These are phyloP conservation scores for Gnatocerus cornutus DNA, from an alignment of 2,888 invertebrate genomes.

Conservation along the genomic window DNA sequence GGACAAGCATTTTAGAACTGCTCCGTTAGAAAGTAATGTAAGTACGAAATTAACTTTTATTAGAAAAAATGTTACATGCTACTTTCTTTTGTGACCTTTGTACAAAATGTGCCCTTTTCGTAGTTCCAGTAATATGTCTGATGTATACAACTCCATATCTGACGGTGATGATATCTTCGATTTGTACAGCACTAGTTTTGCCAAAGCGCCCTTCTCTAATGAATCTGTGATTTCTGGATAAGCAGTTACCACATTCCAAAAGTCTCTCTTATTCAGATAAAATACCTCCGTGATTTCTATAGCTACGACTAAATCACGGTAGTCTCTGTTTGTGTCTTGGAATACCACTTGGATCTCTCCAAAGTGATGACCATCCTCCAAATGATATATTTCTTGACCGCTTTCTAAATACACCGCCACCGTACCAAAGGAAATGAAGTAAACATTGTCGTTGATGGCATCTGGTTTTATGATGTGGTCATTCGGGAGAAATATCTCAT, in stretches of 20 bases:
- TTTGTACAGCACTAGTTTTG: background rate
- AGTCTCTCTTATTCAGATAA: conserved; percentile 58
- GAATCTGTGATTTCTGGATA: conserved; percentile 66
- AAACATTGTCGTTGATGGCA: conserved; percentile 70
- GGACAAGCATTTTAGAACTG: conserved; percentile 92
- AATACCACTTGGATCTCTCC: conserved; percentile 66
- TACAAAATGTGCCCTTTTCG: conserved; percentile 54
- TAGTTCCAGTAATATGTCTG: conserved; percentile 52
- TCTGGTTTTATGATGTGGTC: conserved; percentile 70
- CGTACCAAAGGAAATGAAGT: conserved; percentile 73
- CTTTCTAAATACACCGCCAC: conserved; percentile 69
- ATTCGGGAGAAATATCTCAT: conserved; percentile 70
- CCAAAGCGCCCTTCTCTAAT: conserved; percentile 65
- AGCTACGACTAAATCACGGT: conserved; percentile 56
- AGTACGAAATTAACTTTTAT: conserved; percentile 62
- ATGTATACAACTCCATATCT: conserved; percentile 8
- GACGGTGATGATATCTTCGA: background rate
- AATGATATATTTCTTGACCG: conserved; percentile 72
- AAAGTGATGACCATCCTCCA: conserved; percentile 74
- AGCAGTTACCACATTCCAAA: conserved; percentile 59
- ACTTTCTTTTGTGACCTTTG: conserved; percentile 30
- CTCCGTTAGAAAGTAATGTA: conserved; percentile 94
- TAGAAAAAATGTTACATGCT: conserved; percentile 26
- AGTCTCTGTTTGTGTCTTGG: conserved; percentile 49
- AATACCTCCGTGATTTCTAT: conserved; percentile 67